A percentile compares a stretch with the other conserved stretches of the same genome.
These are phyloP conservation scores for Apoderus coryli DNA, from an alignment of 2,888 invertebrate species.

Conservation along the genomic window DNA sequence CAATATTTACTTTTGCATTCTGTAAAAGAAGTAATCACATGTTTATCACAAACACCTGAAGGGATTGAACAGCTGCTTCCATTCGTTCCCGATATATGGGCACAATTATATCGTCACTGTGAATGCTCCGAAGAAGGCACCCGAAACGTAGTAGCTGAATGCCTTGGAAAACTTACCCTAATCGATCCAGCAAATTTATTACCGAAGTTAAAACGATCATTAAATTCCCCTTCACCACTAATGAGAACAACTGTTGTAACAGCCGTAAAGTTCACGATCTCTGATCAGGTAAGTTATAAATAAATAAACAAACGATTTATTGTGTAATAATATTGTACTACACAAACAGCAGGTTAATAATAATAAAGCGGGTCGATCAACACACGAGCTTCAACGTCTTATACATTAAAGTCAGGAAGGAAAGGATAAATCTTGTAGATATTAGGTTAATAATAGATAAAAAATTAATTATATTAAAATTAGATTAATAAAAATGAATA, in stretches of 20 bases:
- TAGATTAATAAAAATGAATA: too few species aligned
- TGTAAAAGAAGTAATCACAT: constrained; percentile 89
- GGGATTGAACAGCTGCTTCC: constrained; percentile 64
- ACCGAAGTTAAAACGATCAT: constrained; percentile 72
- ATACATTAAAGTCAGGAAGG: constrained; percentile 7
- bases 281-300: constrained; percentile 53
- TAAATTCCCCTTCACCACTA: constrained; percentile 65
- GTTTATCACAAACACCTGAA: constrained; percentile 58
- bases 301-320: background rate
- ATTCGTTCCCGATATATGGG: constrained; percentile 83
- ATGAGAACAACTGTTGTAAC: constrained; percentile 95
- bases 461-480: too few species aligned
- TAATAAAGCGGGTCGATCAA: too few species aligned
- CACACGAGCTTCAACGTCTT: too few species aligned
- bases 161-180: constrained; percentile 88
- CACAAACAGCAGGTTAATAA: too few species aligned
- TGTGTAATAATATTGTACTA: too few species aligned
- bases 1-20: constrained; percentile 95
- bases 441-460: too few species aligned
- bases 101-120: constrained; percentile 83
- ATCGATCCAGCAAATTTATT: constrained; percentile 80
- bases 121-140: constrained; percentile 97
- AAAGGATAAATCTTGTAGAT: too few species aligned
- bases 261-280: constrained; percentile 96
- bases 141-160: constrained; percentile 96